A percentile compares a stretch with the other conserved stretches of the same genome.
Evolutionary conservation across 2,797 vertebrate species (phyloP).

Genomic region (Enteromius argenteus): DNA sequence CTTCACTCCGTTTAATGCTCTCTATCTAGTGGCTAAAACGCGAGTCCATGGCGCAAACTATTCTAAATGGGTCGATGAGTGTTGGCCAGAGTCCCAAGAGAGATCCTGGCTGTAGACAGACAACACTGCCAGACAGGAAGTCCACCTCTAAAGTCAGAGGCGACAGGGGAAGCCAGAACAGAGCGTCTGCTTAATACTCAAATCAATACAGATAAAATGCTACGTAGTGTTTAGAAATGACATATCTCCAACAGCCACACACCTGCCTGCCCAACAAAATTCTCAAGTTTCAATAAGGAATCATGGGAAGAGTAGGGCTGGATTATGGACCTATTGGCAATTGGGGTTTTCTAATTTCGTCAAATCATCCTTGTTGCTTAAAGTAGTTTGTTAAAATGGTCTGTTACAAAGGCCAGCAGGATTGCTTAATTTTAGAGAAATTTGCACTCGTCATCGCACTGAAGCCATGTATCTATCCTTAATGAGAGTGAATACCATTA

Average conservation of each 20-base stretch:
- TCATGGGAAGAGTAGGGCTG: background rate
- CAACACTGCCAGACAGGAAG: conserved; percentile 16
- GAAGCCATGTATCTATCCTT: background rate
- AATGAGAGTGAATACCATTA: conserved; percentile 32
- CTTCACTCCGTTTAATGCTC: conserved; percentile 34
- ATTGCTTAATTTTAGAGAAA: background rate
- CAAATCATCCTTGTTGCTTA: background rate
- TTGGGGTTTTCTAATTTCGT: background rate
- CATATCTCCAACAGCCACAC: background rate
- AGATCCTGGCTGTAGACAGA: conserved; percentile 30
- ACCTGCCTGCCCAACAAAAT: background rate
- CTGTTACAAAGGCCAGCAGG: background rate
- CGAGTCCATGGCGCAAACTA: conserved; percentile 28
- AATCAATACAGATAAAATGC: conserved; percentile 53
- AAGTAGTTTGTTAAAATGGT: background rate
- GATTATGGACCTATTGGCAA: background rate
- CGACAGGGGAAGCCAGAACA: conserved; percentile 2
- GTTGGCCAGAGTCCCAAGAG: conserved; percentile 41
- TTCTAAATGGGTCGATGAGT: conserved; percentile 51
- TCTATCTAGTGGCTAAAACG: conserved; percentile 37
- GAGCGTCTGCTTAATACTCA: conserved; percentile 24
- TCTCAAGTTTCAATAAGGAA: background rate
- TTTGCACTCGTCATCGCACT: background rate
- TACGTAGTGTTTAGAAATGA: conserved; percentile 4
- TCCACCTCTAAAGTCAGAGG: background rate